These are phyloP conservation scores for Rhinella marina DNA, from an alignment of 2,797 vertebrate species.

Conservation along the genomic window DNA sequence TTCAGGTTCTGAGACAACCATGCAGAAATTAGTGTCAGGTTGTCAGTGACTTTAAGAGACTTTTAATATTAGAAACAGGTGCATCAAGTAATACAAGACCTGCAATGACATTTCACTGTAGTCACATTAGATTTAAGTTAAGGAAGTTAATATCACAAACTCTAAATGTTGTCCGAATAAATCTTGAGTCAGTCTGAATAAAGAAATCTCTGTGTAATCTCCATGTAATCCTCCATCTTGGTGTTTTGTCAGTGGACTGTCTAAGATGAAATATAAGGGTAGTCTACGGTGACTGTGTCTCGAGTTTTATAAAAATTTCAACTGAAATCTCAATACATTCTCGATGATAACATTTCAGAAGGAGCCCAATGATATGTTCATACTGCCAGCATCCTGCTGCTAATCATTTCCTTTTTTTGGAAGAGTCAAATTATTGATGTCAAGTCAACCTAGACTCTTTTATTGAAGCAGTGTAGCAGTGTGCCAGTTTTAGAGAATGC, in stretches of 20 bases:
- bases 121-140: neutral
- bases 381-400: neutral
- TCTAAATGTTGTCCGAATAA: neutral
- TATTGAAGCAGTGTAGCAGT: neutral
- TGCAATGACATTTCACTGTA: neutral
- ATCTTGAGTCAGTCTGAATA: neutral
- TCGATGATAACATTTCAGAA: neutral
- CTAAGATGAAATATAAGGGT: neutral
- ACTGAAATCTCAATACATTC: neutral
- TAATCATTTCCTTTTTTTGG: neutral
- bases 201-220: neutral
- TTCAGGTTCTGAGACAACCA: neutral
- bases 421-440: neutral
- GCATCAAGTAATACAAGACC: neutral
- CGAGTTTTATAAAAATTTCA: no score
- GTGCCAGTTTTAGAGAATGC: neutral
- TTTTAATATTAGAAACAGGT: conserved; percentile 1
- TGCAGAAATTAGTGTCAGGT: neutral
- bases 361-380: neutral
- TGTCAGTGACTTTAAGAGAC: neutral
- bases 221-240: neutral
- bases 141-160: neutral
- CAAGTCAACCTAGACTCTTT: no score
- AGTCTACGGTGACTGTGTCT: neutral
- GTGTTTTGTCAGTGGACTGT: neutral